Base-by-base conservation (phyloP, 2,797 vertebrate genomes). In the Euthynnus affinis region DNA sequence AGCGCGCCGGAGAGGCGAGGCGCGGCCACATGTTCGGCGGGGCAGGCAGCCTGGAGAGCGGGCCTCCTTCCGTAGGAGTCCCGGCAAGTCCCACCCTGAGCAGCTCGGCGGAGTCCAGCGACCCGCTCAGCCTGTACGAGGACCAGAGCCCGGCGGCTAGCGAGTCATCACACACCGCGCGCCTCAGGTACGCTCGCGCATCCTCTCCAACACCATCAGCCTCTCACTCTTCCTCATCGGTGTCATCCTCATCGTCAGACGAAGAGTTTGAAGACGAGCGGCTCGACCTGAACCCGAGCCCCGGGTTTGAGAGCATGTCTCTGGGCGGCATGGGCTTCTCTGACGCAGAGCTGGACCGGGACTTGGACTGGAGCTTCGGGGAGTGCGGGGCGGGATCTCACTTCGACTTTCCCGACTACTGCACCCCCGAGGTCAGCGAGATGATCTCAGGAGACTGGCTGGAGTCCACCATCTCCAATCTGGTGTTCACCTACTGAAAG, bases 371-470 rank as follows among this genome's bases (percentile, higher is more conserved):
- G 95, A 96, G 96, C 93, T 96, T 98, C 78, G 97, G 93, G 61
- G 93, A 98, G 93, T 96, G 96, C 59, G 97, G 97, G 80, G 96
- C 97, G 34, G 97, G 97, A 40, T 99, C 98, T 78, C 98, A 99
- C 93, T 99, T 99, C 87, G 98, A 99, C 93, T 99, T 99, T 90
- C 97, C 98, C 88, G 98, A 99, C 96, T 99, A 99, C 94, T 99
- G 98, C 95, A 99, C 98, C 61, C 98, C 97, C 25, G 98, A 99
- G 95, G 97, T 99, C 95, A 99, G 97, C 95, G 98, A 99, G 94
- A 97, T 99, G 97, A 98, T 99, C 94, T 98, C 97, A 78, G 97
- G 98, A 87, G 98, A 98, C 96, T 99, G 97, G 97, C 96, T 99
- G 86, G 97, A 99, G 94, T 98, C 98, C 93, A 98, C 97, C 91